These are phyloP conservation scores for Caenorhabditis afra DNA, from an alignment of 2,888 invertebrate species.

Conservation along the genomic window DNA sequence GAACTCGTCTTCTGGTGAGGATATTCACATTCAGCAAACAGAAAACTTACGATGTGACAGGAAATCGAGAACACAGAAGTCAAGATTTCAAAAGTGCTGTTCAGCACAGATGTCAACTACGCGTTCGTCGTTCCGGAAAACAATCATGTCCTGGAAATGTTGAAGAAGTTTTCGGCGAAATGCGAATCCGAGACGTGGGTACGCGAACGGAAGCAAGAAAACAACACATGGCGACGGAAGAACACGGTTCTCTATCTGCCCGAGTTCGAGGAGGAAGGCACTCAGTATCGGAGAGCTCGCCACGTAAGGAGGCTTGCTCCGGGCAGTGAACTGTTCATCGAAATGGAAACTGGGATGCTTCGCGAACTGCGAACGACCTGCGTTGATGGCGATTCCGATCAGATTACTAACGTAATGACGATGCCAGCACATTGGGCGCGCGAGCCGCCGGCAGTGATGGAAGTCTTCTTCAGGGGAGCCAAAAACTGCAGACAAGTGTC, in stretches of 20 bases:
- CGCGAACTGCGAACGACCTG: neutral
- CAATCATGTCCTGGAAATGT: neutral
- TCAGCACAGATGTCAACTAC: neutral
- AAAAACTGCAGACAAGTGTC: neutral
- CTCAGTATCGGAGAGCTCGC: slow-evolving; percentile 27
- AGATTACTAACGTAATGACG: neutral
- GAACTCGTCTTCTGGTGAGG: neutral
- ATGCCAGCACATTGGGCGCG: slow-evolving; percentile 7
- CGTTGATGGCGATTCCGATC: neutral
- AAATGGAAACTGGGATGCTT: slow-evolving; percentile 31
- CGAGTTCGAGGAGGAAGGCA: slow-evolving; percentile 16
- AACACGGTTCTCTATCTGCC: slow-evolving; percentile 18
- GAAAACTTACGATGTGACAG: neutral
- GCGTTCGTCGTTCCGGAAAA: slow-evolving; percentile 9
- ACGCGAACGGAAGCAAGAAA: neutral
- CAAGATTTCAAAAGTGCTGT: slow-evolving; percentile 17
- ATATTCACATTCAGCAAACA: too few relatives aligned
- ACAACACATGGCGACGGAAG: neutral
- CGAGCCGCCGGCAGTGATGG: neutral
- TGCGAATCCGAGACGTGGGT: neutral
- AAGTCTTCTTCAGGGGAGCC: slow-evolving; percentile 13
- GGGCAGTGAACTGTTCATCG: slow-evolving; percentile 9
- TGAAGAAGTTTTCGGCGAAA: neutral
- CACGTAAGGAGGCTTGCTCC: neutral
- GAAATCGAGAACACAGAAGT: neutral